Base-by-base conservation (phyloP, 2,113 vertebrate species). In the Protomyctophum bolini region DNA sequence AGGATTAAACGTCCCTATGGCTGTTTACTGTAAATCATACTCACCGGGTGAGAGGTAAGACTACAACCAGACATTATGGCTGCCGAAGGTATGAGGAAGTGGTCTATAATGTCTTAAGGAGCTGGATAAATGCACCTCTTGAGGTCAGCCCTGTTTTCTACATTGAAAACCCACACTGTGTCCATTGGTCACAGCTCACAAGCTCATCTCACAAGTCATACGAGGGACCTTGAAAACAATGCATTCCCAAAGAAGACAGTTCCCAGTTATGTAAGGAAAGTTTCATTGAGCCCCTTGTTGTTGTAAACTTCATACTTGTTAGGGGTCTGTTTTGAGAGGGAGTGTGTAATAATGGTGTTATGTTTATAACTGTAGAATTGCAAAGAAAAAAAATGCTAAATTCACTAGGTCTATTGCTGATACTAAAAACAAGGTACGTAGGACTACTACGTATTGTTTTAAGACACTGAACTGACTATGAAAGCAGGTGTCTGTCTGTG, bases 1-100 rank as follows among this genome's bases (percentile, higher is more conserved):
- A 54, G 79, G 83, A 86, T 86, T 83, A 87, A 65, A 63, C 69
- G 73, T 87, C 84, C 83, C 83, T 55, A 28, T 66, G 63, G 73
- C 78, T 51, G 76, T 63, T 71, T 49, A 15, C 63, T 69, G 77
- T 78, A 85, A 85, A 80, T 73, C 75, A 70, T 8, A 21, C 64
- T 56, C 70, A 10, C 55, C 3, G 7, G 10, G 41, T 57, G 52
- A 58, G 80, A 83, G 76, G 70, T 76, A 75, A 70, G 77, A 9
- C 41, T 72, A 75, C 71, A 84, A 77, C 69, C 69, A 78, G 74
- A 71, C 74, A 86, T 86, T 82, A 82, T 80, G 74, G 86, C 72
- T 56, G 52, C 69, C 29, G 66, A 5, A 28, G 73, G 77, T 84
- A 91, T 73, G 72, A 83, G 80, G 81, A 83, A 84, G 76, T 80